These are phyloP conservation scores for Amiota communis DNA, from an alignment of 2,888 invertebrate genomes.

Conservation along the genomic window DNA sequence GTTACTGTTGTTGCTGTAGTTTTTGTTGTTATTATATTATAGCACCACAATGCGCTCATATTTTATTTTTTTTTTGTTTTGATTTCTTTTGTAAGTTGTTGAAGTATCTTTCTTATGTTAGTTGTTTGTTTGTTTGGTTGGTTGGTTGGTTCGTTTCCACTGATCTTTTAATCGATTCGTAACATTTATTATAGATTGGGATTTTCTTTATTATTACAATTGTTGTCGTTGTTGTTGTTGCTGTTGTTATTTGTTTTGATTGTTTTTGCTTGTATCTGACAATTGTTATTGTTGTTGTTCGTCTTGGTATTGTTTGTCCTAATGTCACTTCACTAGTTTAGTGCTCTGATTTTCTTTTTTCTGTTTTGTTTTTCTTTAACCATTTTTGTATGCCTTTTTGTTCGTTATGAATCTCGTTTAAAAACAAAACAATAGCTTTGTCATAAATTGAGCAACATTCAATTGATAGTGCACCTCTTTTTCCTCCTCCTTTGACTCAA, in stretches of 20 bases:
- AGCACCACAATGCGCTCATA: conserved; percentile 8
- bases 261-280: conserved; percentile 36
- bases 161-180: conserved; percentile 67
- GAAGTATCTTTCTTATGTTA: conserved; percentile 54
- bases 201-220: conserved; percentile 13
- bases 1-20: neutral
- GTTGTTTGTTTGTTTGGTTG: conserved; percentile 33
- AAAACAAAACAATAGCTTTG: conserved; percentile 59
- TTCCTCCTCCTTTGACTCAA: neutral
- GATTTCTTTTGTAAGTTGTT: conserved; percentile 20
- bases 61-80: conserved; percentile 12
- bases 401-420: conserved; percentile 45
- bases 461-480: neutral
- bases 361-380: neutral
- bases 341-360: conserved; percentile 28
- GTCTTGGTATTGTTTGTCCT: conserved; percentile 51
- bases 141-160: conserved; percentile 45
- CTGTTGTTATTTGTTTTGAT: conserved; percentile 53
- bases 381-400: conserved; percentile 3
- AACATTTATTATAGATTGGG: conserved; percentile 58
- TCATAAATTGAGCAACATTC: conserved; percentile 46
- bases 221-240: conserved; percentile 32
- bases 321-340: conserved; percentile 34
- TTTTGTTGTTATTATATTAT: conserved; percentile 12
- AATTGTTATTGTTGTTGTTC: conserved; percentile 25